Evolutionary conservation across 2,113 vertebrate species (phyloP).

Genomic region (Pantherophis guttatus): DNA sequence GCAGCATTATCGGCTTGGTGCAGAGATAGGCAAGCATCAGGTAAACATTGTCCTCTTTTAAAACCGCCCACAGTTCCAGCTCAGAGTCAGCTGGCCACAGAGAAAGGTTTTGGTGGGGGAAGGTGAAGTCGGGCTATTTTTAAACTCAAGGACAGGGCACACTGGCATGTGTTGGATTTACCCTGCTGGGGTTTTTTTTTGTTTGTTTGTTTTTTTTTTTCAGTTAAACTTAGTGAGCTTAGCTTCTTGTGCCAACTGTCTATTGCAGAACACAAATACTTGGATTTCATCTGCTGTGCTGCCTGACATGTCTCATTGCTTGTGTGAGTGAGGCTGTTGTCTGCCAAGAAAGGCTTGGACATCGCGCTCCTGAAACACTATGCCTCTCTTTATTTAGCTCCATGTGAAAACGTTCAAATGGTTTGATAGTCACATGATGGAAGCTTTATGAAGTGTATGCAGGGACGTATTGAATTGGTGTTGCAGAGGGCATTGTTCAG

Average conservation of each 20-base stretch:
- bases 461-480: neutral
- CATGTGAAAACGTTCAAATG: neutral
- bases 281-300: slow-evolving; percentile 7
- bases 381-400: neutral
- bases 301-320: neutral
- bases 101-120: neutral
- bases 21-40: neutral
- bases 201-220: neutral
- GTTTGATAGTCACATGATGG: neutral
- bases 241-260: neutral
- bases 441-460: neutral
- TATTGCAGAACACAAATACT: slow-evolving; percentile 8
- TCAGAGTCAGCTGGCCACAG: slow-evolving; percentile 7
- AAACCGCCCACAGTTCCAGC: slow-evolving; percentile 1
- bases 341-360: slow-evolving; percentile 13
- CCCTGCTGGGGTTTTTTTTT: slow-evolving; percentile 19
- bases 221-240: slow-evolving; percentile 33
- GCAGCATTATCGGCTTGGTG: neutral
- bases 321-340: neutral
- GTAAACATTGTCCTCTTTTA: neutral
- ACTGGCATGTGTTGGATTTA: slow-evolving; percentile 32
- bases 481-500: neutral
- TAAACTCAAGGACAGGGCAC: slow-evolving; percentile 12
- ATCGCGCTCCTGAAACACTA: neutral
- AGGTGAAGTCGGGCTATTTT: slow-evolving; percentile 17